A percentile compares a stretch with the other conserved stretches of the same genome.
phyloP scores from a whole-genome alignment of 2,797 vertebrate species.

The Fratercula arctica region DNA sequence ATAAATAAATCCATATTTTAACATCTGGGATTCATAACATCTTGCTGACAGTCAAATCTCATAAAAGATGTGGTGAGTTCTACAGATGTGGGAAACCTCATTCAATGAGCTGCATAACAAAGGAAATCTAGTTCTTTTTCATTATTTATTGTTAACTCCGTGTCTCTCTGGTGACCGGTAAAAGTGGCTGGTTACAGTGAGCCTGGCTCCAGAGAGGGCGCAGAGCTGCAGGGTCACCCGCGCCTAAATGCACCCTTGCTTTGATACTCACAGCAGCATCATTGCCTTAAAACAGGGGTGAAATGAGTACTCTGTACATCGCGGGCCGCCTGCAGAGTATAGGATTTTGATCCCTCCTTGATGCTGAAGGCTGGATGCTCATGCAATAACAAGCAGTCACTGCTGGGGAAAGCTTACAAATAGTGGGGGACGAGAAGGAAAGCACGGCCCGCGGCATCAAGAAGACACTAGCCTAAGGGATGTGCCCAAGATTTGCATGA shows the following conservation, averaged over 20 bases:
- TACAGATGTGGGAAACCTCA: constrained; percentile 65
- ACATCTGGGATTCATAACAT: constrained; percentile 74
- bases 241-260: background rate
- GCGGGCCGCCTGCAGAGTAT: background rate
- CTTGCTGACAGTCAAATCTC: constrained; percentile 72
- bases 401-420: background rate
- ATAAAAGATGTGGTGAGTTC: constrained; percentile 69
- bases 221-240: background rate
- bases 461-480: background rate
- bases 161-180: background rate
- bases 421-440: background rate
- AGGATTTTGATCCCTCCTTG: background rate
- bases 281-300: background rate
- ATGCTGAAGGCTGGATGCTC: background rate
- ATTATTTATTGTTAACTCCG: constrained; percentile 34
- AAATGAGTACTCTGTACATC: background rate
- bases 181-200: background rate
- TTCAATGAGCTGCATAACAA: constrained; percentile 63
- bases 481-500: background rate
- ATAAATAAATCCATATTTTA: constrained; percentile 69
- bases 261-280: background rate
- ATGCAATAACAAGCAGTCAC: background rate
- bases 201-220: constrained; percentile 6
- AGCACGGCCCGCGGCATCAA: background rate
- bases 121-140: constrained; percentile 52